Base-by-base conservation (phyloP, 2,888 invertebrate species). In the Stenoptilia bipunctidactyla region DNA sequence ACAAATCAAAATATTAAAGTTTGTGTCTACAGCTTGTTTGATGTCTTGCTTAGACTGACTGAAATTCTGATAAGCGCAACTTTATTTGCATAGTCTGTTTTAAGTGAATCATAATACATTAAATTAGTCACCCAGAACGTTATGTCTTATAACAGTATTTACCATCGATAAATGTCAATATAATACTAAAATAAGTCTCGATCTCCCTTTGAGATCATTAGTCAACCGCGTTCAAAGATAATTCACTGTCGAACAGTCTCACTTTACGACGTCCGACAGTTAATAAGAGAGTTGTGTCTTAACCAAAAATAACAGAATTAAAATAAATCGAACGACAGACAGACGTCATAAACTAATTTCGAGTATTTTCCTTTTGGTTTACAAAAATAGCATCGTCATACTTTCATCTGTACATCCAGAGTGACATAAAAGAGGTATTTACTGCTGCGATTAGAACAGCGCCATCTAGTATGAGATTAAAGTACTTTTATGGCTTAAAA, bases 281-380 rank as follows among this genome's bases (percentile, higher is more conserved):
- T 67, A 77, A 79, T 75, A 79, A 77, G 75, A 74, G 63, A 60
- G 66, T 63, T 55, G 60, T 56, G 55, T 55, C 60, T 54, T 63
- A 65, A 63, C 70, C 71, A 63, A 77, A 83, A 80, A 80, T 80
- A 82, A 77, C 80, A 74, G 72, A 80, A 79, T 80, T 76, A 79
- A 83, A 80, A 82, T 80, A 80, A 82, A 82, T 83, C 82, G 82
- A 83, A 82, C 77, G 76, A 75, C 77, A 75, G 79, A 73, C 82
- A 80, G 75, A 72, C 79, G 82, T 82, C 82, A 83, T 83, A 83
- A 82, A 83, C 79, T 79, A 80, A 82, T 82, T 83, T 82, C 79
- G 79, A 80, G 65, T 74, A 79, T 79, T 77, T 79, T 80, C 79
- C 70, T 82, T 80, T 82, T 80, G 75, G 71, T 70, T 59, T 58